Percentiles rank a stretch among this genome's conserved stretches.
phyloP scores from a whole-genome alignment of 2,113 vertebrate species.

The Cranoglanis bouderius region DNA sequence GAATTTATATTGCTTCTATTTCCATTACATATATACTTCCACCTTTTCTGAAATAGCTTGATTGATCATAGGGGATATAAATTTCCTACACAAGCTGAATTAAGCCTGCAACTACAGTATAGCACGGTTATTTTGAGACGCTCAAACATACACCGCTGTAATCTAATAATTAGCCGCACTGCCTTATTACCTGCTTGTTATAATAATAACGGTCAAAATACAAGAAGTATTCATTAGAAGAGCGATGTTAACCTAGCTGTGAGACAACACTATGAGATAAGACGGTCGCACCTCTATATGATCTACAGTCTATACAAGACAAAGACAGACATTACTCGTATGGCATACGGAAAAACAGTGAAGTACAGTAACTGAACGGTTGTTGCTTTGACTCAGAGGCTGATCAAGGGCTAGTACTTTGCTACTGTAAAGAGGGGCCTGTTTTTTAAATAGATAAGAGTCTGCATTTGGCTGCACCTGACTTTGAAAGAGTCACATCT shows the following conservation, averaged over 20 bases:
- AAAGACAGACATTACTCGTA: constrained; percentile 9
- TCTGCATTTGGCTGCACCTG: constrained; percentile 47
- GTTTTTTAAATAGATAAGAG: constrained; percentile 53
- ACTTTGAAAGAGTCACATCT: constrained; percentile 6
- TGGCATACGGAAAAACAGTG: background rate
- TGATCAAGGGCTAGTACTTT: background rate
- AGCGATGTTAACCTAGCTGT: background rate
- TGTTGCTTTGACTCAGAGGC: background rate
- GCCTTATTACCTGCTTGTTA: background rate
- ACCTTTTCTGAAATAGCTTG: background rate
- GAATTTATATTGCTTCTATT: background rate
- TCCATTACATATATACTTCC: background rate
- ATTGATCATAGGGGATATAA: constrained; percentile 22
- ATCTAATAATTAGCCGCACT: background rate
- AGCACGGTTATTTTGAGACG: background rate
- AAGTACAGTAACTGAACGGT: background rate
- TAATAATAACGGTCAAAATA: background rate
- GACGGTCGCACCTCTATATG: background rate
- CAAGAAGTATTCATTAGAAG: background rate
- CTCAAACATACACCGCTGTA: background rate
- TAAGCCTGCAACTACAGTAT: background rate
- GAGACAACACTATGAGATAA: background rate
- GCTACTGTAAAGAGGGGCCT: constrained; percentile 40
- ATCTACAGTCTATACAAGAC: background rate
- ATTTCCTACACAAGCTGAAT: background rate